Conservation (phyloP, 2,888 invertebrate species). For the Odiellus spinosus region DNA sequence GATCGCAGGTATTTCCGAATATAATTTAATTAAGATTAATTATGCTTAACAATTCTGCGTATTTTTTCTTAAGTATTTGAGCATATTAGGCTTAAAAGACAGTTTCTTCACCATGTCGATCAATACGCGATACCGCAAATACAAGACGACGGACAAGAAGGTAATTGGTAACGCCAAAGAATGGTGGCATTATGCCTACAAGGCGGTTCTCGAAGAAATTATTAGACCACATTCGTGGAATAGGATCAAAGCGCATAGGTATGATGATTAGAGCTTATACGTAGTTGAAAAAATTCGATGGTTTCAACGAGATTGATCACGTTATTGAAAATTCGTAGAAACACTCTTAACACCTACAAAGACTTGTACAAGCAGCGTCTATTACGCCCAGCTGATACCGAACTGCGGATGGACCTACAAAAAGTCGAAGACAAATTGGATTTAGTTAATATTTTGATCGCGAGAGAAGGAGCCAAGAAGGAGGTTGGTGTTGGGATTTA, state of each 20-base stretch:
- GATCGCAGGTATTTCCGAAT: constrained; percentile 37
- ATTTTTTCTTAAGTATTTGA: constrained; percentile 40
- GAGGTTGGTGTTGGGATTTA: no score
- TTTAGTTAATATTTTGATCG: constrained; percentile 56
- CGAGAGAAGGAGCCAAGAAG: constrained; percentile 60
- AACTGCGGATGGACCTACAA: constrained; percentile 52
- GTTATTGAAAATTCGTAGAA: no score
- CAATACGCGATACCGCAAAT: constrained; percentile 48
- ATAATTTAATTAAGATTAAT: neutral
- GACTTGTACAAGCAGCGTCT: constrained; percentile 52
- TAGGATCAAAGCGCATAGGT: constrained; percentile 48
- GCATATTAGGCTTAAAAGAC: constrained; percentile 32
- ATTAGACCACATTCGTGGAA: constrained; percentile 58
- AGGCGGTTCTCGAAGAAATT: constrained; percentile 50
- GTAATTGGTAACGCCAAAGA: constrained; percentile 41
- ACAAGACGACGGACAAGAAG: constrained; percentile 37
- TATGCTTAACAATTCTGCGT: no score
- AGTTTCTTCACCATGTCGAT: constrained; percentile 42
- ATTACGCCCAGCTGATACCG: constrained; percentile 52
- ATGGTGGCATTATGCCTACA: constrained; percentile 64
- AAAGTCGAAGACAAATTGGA: constrained; percentile 56
- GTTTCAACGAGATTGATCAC: no score
- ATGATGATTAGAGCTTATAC: constrained; percentile 4
- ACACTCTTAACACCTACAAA: constrained; percentile 51
- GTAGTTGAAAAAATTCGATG: no score